These are phyloP conservation scores for human DNA, from an alignment of 2,113 vertebrate genomes.

Conservation along the genomic window GRCh38 chr3:61937001-61937500, in stretches of 20 bases:
- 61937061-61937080: background rate
- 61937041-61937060: background rate
- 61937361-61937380: background rate
- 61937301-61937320: background rate
- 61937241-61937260: slow-evolving; percentile 17
- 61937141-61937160: slow-evolving; percentile 64
- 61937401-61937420: background rate
- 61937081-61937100: slow-evolving; percentile 44
- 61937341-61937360: slow-evolving; percentile 24
- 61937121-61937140: slow-evolving; percentile 36
- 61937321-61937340: background rate
- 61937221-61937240: background rate
- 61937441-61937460: background rate
- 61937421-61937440: background rate
- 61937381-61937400: slow-evolving; percentile 38
- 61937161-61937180: slow-evolving; percentile 55
- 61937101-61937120: background rate
- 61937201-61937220: background rate
- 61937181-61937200: background rate
- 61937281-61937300: background rate
- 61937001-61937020: background rate
- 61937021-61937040: background rate
- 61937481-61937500: background rate
- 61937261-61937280: background rate
- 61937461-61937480: background rate